Conservation (phyloP, 2,888 invertebrate species). For the Caradrina clavipalpis region DNA sequence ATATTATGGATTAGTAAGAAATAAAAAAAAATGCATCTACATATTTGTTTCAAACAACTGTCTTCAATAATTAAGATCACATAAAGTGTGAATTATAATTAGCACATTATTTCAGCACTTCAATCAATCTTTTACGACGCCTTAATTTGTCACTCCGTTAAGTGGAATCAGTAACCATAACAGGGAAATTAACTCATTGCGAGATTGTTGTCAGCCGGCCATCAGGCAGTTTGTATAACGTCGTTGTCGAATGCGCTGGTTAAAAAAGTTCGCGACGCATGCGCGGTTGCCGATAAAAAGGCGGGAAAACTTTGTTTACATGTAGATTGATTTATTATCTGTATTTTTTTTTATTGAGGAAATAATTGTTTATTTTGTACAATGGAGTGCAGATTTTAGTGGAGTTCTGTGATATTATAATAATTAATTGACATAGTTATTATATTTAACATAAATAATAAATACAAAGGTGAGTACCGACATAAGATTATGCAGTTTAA, state of each 20-base stretch:
- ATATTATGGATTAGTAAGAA: no score
- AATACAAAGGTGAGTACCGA: conserved; percentile 42
- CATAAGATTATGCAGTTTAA: background rate
- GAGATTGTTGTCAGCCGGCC: conserved; percentile 71
- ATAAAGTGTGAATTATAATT: conserved; percentile 10
- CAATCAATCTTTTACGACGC: conserved; percentile 28
- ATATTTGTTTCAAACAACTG: background rate
- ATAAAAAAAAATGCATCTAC: background rate
- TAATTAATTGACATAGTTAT: conserved; percentile 4
- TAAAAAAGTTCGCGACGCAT: conserved; percentile 76
- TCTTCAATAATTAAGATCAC: conserved; percentile 8
- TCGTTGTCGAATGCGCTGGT: conserved; percentile 81
- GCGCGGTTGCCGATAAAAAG: conserved; percentile 67
- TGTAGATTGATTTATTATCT: conserved; percentile 20
- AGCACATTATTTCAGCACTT: conserved; percentile 35
- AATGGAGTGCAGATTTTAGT: conserved; percentile 40
- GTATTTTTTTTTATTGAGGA: conserved; percentile 4
- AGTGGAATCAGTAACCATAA: conserved; percentile 71
- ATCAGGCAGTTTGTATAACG: conserved; percentile 78
- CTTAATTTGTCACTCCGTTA: conserved; percentile 60
- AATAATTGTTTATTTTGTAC: conserved; percentile 2
- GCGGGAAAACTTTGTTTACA: conserved; percentile 70
- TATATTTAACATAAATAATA: background rate
- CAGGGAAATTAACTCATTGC: conserved; percentile 73
- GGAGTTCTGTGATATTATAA: conserved; percentile 32